Conservation (phyloP, 2,113 vertebrate genomes). For the Antechinus stuartii region DNA sequence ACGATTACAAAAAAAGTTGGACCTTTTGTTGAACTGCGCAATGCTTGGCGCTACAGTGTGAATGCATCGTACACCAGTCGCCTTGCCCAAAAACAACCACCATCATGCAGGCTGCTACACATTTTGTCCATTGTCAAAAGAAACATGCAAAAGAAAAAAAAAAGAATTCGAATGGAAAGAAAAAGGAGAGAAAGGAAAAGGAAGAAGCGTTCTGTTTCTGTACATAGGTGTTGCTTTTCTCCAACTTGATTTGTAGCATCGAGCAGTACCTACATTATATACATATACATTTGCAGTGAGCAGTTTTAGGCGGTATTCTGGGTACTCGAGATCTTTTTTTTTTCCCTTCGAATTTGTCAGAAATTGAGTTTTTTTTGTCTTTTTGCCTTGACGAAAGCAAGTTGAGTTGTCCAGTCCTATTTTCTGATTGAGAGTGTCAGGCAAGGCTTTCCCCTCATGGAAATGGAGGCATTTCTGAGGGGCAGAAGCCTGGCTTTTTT, state of each 20-base stretch:
- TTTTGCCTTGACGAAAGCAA: constrained; percentile 50
- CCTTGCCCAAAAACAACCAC: constrained; percentile 87
- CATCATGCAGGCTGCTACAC: constrained; percentile 91
- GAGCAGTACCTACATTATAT: constrained; percentile 88
- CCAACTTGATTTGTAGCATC: constrained; percentile 80
- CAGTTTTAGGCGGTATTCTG: constrained; percentile 52
- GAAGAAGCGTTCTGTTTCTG: constrained; percentile 82
- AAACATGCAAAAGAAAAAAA: constrained; percentile 91
- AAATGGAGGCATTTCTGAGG: constrained; percentile 5
- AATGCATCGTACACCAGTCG: constrained; percentile 84
- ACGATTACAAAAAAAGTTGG: constrained; percentile 94
- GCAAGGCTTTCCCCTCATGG: not conserved
- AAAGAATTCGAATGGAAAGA: constrained; percentile 84
- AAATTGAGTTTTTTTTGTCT: not conserved
- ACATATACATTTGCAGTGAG: constrained; percentile 80
- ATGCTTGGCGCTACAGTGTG: constrained; percentile 83
- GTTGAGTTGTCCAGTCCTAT: not conserved
- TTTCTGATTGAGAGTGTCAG: not conserved
- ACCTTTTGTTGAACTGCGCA: constrained; percentile 85
- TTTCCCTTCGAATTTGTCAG: not conserved
- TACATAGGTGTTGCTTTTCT: constrained; percentile 74
- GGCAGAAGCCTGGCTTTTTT: not conserved
- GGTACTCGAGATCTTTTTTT: constrained; percentile 22
- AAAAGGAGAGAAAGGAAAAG: constrained; percentile 61
- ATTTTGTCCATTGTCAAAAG: constrained; percentile 88